Conservation (phyloP, 2,797 vertebrate genomes). For the Danio jaintianensis region DNA sequence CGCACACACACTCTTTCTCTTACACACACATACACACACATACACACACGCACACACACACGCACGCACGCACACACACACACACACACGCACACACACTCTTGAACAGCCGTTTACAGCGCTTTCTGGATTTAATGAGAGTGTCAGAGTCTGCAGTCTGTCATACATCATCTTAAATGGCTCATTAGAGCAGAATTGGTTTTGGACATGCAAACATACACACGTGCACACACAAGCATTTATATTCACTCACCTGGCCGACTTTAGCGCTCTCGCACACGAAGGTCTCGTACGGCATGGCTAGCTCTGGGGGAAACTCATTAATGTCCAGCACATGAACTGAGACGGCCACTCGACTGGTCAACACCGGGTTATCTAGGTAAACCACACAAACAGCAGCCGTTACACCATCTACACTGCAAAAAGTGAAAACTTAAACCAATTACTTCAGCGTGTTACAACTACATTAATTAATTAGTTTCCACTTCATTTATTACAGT, state of each 20-base stretch:
- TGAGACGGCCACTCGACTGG: conserved; percentile 90
- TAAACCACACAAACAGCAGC: conserved; percentile 53
- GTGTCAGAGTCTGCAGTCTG: conserved; percentile 28
- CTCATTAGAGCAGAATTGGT: conserved; percentile 55
- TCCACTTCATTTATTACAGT: too few relatives aligned
- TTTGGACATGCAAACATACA: conserved; percentile 55
- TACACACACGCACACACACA: background rate
- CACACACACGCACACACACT: background rate
- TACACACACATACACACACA: too few relatives aligned
- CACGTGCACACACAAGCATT: conserved; percentile 18
- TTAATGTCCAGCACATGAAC: conserved; percentile 96
- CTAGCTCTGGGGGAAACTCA: conserved; percentile 96
- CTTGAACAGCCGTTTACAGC: background rate
- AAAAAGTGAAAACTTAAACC: too few relatives aligned
- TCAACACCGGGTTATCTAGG: conserved; percentile 91
- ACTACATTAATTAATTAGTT: too few relatives aligned
- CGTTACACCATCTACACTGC: background rate
- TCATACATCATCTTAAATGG: conserved; percentile 61
- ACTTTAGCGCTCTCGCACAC: conserved; percentile 94
- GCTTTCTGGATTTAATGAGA: conserved; percentile 48
- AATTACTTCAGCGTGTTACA: too few relatives aligned
- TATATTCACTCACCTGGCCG: conserved; percentile 86
- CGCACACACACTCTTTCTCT: background rate
- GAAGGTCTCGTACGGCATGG: conserved; percentile 90
- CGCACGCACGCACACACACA: background rate